Evolutionary conservation across 2,797 vertebrate species (phyloP), one percentile per base, ranked within the genome.

Genomic region (Melopsittacus undulatus): DNA sequence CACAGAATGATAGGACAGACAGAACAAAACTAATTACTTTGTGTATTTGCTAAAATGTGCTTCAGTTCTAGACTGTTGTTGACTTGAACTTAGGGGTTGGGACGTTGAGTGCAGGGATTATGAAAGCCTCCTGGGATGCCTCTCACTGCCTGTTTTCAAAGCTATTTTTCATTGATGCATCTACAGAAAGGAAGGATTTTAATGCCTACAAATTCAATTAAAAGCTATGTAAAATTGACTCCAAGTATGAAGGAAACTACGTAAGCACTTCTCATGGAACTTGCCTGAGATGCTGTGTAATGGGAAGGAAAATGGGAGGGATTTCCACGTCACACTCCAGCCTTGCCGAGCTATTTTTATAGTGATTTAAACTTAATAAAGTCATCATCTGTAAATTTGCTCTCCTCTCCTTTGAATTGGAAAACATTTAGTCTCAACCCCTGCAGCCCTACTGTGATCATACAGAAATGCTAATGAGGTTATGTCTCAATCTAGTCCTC

Each of bases 321-420:
- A 72, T 91, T 93, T 92, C 64, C 51, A 22, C 40, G 87, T 83
- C 84, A 67, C 89, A 11, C 79, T 26, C 52, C 67, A 62, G 78
- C 64, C 68, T 77, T 5, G 61, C 83, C 90, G 77, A 27, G 68
- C 27, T 89, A 43, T 77, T 92, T 92, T 90, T 85, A 52, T 34
- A 90, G 90, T 19, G 67, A 93, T 94, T 92, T 80, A 70, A 91
- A 91, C 92, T 89, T 94, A 95, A 96, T 95, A 94, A 90, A 93
- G 93, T 45, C 90, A 78, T 95, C 87, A 94, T 81, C 93, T 46
- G 81, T 77, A 94, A 87, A 91, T 95, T 92, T 82, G 78, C 86
- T 93, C 92, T 96, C 61, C 78, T 95, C 92, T 94, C 90, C 78
- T 92, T 38, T 89, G 90, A 92, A 92, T 89, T 94, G 89, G 68